A percentile compares a stretch with the other conserved stretches of the same genome.
Evolutionary conservation across 2,113 vertebrate genomes (phyloP).

Genomic region (Dolichotis patagonum): DNA sequence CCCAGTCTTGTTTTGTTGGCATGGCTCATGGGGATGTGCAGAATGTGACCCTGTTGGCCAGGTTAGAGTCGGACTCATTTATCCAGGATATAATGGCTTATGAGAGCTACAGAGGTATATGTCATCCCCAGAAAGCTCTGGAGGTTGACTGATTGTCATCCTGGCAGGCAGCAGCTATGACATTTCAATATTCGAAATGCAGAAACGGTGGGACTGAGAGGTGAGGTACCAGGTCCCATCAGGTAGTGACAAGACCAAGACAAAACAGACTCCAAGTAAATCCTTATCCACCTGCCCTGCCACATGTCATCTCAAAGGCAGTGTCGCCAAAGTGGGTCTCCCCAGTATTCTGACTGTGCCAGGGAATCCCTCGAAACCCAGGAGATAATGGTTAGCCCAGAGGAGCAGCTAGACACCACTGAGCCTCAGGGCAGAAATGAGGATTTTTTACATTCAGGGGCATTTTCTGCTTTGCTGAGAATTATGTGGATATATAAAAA

Average conservation of each 20-base stretch:
- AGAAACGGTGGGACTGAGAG: neutral
- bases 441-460: neutral
- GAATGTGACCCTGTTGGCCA: neutral
- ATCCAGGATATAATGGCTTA: neutral
- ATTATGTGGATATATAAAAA: neutral
- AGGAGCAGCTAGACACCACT: fast-evolving
- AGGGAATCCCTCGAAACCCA: neutral
- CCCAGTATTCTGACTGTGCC: neutral
- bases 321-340: neutral
- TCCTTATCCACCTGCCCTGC: neutral
- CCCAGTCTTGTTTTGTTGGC: neutral
- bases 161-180: neutral
- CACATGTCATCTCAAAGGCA: neutral
- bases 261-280: neutral
- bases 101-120: neutral
- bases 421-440: neutral
- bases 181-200: neutral
- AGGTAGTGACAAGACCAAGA: neutral
- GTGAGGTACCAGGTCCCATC: neutral
- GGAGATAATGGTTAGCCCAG: neutral
- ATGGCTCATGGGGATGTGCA: neutral
- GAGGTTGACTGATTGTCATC: neutral
- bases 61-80: neutral
- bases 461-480: neutral
- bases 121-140: neutral